Evolutionary conservation across 2,888 invertebrate genomes (phyloP).

Genomic region (Oscheius onirici): DNA sequence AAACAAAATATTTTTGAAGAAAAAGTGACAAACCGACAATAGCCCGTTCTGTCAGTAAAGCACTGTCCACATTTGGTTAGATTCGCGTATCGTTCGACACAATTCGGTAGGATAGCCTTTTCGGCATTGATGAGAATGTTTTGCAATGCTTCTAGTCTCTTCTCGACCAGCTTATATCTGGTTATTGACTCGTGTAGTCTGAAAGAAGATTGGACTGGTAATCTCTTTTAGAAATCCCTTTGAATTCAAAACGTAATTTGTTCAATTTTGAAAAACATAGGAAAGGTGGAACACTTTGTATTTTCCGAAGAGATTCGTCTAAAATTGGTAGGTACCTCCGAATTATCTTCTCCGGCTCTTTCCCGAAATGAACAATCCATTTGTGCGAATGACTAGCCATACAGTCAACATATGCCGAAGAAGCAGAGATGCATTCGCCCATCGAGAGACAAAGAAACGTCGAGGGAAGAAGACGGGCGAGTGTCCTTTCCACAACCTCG

Average conservation of each 20-base stretch:
- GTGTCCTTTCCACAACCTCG: neutral
- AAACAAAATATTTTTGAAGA: neutral
- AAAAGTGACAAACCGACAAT: slow-evolving; percentile 12
- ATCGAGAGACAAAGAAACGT: slow-evolving; percentile 28
- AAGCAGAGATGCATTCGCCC: slow-evolving; percentile 26
- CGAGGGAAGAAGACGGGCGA: slow-evolving; percentile 9
- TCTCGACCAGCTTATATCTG: slow-evolving; percentile 11
- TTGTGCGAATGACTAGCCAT: slow-evolving; percentile 12
- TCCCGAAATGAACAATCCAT: slow-evolving; percentile 25
- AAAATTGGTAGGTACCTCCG: too few species aligned
- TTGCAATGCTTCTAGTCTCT: slow-evolving; percentile 10
- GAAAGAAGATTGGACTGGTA: neutral
- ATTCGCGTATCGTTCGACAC: slow-evolving; percentile 13
- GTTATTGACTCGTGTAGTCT: slow-evolving; percentile 17
- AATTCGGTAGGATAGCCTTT: slow-evolving; percentile 1
- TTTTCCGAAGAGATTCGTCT: too few species aligned
- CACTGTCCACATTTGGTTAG: slow-evolving; percentile 13
- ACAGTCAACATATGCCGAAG: slow-evolving; percentile 9
- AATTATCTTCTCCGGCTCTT: slow-evolving; percentile 26
- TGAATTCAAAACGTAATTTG: neutral
- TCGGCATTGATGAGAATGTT: slow-evolving; percentile 16
- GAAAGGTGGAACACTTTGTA: too few species aligned
- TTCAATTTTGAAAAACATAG: neutral
- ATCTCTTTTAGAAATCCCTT: neutral
- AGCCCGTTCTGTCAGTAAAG: slow-evolving; percentile 6